These are phyloP conservation scores for Polypterus senegalus DNA, from an alignment of 2,113 vertebrate species.

Conservation along the genomic window DNA sequence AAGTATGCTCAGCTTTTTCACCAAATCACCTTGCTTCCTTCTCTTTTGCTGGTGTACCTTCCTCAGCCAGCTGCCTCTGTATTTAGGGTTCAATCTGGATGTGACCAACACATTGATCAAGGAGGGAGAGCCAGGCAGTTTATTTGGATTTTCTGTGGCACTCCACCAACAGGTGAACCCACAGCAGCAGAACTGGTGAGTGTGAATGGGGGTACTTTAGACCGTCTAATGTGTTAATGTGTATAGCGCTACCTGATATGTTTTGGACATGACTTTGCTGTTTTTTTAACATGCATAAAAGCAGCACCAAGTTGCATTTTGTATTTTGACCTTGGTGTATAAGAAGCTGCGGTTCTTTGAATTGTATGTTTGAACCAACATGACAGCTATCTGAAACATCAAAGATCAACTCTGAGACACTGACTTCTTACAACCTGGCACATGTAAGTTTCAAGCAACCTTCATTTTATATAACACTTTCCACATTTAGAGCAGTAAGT, in stretches of 20 bases:
- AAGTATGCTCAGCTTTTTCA: constrained; percentile 14
- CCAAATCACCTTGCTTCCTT: constrained; percentile 23
- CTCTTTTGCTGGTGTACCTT: constrained; percentile 20
- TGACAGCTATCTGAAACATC: no score
- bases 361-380: no score
- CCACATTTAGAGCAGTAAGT: no score
- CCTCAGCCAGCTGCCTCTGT: constrained; percentile 9
- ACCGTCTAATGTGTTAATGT: not conserved
- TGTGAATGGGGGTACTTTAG: constrained; percentile 11
- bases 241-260: not conserved
- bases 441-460: no score
- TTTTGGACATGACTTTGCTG: no score
- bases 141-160: constrained; percentile 80
- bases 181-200: constrained; percentile 73
- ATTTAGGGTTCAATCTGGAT: constrained; percentile 72
- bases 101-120: constrained; percentile 62
- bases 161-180: constrained; percentile 73
- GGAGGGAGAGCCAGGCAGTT: constrained; percentile 64
- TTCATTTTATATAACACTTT: no score
- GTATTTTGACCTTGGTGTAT: no score
- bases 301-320: no score
- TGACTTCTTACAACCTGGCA: no score
- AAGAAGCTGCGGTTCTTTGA: no score
- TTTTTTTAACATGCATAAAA: not conserved
- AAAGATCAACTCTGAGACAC: no score